Conservation (phyloP, 2,797 vertebrate genomes). For the Anguilla obscura region DNA sequence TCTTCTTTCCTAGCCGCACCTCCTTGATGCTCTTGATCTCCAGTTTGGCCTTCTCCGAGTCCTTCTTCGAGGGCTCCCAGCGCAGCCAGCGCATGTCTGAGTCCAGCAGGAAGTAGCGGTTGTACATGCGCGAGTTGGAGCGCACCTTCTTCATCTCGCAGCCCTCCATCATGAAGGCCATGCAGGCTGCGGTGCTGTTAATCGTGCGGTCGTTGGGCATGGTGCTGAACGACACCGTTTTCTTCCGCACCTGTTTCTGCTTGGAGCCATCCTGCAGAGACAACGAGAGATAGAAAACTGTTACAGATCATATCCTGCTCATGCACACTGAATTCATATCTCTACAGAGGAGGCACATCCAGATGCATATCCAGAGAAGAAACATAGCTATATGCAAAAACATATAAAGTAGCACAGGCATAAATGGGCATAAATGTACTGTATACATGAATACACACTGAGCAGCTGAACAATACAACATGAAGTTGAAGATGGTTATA, state of each 20-base stretch:
- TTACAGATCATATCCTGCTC: not conserved
- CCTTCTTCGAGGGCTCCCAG: slow-evolving; percentile 93
- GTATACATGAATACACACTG: not conserved
- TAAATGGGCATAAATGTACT: not conserved
- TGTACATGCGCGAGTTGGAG: slow-evolving; percentile 93
- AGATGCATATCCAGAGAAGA: slow-evolving; percentile 5
- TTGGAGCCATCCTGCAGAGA: slow-evolving; percentile 81
- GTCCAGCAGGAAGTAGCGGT: slow-evolving; percentile 88
- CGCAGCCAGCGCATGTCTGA: slow-evolving; percentile 85
- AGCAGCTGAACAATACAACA: slow-evolving; percentile 33
- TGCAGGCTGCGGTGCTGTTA: slow-evolving; percentile 90
- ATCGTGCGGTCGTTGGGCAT: slow-evolving; percentile 91
- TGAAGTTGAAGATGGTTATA: slow-evolving; percentile 17
- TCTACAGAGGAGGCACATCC: not conserved
- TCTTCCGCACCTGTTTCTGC: slow-evolving; percentile 81
- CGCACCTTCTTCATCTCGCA: slow-evolving; percentile 94
- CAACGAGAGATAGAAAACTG: slow-evolving; percentile 5
- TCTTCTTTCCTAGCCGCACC: slow-evolving; percentile 89
- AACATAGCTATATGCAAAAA: slow-evolving; percentile 6
- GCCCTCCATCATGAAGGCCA: slow-evolving; percentile 93
- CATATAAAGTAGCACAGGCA: not conserved
- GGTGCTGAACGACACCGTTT: slow-evolving; percentile 91
- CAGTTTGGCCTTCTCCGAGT: slow-evolving; percentile 89
- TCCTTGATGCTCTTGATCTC: slow-evolving; percentile 92
- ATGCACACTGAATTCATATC: not conserved